phyloP scores from a whole-genome alignment of 53 echinoderm and acorn worm species.

The Zoroaster sp. region DNA sequence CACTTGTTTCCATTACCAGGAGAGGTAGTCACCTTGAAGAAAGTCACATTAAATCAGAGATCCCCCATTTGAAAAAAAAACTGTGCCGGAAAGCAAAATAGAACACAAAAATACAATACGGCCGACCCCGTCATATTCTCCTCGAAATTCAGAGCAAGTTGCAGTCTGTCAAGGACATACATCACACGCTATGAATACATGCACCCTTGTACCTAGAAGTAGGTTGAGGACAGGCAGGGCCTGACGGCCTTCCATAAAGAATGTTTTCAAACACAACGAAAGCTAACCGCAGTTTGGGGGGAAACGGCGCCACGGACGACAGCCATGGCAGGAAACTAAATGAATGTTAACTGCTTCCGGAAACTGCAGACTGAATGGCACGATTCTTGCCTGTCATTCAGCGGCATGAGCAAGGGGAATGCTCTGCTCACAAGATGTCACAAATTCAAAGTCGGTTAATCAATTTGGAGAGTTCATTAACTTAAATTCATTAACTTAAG shows the following conservation, averaged over 20 bases:
- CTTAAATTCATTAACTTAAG: no score
- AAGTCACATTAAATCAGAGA: not conserved
- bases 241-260: not conserved
- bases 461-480: no score
- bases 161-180: not conserved
- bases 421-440: no score
- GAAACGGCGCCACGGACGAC: not conserved
- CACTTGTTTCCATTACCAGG: not conserved
- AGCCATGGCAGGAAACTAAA: not conserved
- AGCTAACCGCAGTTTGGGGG: not conserved
- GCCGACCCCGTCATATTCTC: not conserved
- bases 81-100: not conserved
- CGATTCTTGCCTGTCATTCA: not conserved
- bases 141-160: not conserved
- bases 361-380: not conserved
- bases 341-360: not conserved
- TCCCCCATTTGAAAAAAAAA: not conserved
- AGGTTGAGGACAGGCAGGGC: conserved; percentile 1
- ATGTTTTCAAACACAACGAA: not conserved
- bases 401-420: no score
- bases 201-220: not conserved
- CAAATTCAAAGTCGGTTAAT: no score
- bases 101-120: not conserved
- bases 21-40: not conserved
- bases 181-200: no score